Conservation (phyloP, 2,888 invertebrate genomes). For the Drosophila prostipennis region DNA sequence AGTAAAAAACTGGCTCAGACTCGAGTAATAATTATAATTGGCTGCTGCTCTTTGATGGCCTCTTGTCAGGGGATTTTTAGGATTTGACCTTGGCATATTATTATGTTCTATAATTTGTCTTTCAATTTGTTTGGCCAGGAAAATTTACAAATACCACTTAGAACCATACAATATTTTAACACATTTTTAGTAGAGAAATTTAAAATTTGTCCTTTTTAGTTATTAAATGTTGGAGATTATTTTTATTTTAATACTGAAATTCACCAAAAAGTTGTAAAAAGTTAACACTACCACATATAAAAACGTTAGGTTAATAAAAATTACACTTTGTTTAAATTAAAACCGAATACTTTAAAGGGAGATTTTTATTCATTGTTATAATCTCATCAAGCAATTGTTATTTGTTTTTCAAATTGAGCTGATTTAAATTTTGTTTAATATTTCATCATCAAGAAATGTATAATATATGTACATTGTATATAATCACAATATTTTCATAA, state of each 20-base stretch:
- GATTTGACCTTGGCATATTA: not conserved
- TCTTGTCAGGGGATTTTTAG: not conserved
- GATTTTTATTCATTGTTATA: not conserved
- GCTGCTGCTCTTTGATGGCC: not conserved
- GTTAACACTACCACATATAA: too few species aligned
- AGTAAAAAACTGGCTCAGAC: constrained; percentile 32
- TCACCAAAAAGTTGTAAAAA: not conserved
- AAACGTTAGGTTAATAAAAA: too few species aligned
- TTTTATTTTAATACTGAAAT: too few species aligned
- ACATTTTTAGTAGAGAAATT: too few species aligned
- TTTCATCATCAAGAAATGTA: not conserved
- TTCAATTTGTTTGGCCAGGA: not conserved
- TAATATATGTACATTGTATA: not conserved
- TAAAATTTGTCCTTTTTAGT: too few species aligned
- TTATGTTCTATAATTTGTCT: not conserved
- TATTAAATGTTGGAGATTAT: too few species aligned
- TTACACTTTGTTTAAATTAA: not conserved
- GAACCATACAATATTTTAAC: too few species aligned
- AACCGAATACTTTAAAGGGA: not conserved
- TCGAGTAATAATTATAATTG: constrained; percentile 29
- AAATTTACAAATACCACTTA: too few species aligned
- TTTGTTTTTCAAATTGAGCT: not conserved
- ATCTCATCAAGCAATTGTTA: not conserved
- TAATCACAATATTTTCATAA: too few species aligned
- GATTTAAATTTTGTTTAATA: not conserved